A percentile compares a stretch with the other conserved stretches of the same genome.
Evolutionary conservation across 2,888 invertebrate genomes (phyloP).

Genomic region (Tiliacea citrago): DNA sequence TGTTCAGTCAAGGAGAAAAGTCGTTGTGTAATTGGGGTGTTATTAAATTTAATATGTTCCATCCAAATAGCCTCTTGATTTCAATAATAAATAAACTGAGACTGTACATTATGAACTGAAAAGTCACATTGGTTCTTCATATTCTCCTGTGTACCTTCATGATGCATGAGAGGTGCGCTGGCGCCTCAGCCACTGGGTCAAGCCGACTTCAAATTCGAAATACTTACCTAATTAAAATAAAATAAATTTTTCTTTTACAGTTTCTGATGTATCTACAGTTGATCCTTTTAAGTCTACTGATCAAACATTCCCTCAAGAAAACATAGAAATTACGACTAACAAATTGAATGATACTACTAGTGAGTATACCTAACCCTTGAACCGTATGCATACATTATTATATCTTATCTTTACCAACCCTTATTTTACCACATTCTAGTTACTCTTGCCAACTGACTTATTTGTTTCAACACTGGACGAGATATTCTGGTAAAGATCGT

Average conservation of each 20-base stretch:
- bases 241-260: background rate
- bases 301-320: background rate
- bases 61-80: too few species aligned
- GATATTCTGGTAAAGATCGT: background rate
- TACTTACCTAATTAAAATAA: too few species aligned
- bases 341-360: background rate
- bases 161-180: background rate
- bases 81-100: too few species aligned
- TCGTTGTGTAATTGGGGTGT: too few species aligned
- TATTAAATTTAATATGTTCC: too few species aligned
- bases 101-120: too few species aligned
- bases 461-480: background rate
- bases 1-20: too few species aligned
- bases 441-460: too few species aligned
- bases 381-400: too few species aligned
- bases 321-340: background rate
- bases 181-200: background rate
- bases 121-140: background rate
- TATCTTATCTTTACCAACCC: too few species aligned
- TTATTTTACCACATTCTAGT: too few species aligned
- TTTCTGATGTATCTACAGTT: background rate
- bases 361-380: background rate
- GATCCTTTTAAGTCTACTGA: background rate
- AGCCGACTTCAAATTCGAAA: background rate
- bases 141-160: background rate